phyloP scores from a whole-genome alignment of 2,888 invertebrate genomes.

The Psococerastis gibbosa region DNA sequence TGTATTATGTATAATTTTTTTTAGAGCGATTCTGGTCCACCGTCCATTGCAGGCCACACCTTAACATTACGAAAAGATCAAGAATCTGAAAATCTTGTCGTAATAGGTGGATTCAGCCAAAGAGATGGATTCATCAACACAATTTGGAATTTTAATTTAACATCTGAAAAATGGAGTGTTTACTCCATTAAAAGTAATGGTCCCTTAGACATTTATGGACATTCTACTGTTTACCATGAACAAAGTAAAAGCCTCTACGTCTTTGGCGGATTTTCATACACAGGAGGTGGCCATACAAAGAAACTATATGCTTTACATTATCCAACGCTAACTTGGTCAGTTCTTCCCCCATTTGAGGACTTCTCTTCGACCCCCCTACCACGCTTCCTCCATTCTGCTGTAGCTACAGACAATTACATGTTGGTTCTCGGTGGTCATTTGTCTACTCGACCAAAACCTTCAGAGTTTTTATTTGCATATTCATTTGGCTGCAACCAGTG shows the following conservation, averaged over 20 bases:
- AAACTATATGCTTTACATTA: slow-evolving; percentile 61
- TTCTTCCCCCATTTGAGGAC: slow-evolving; percentile 49
- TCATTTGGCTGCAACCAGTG: slow-evolving; percentile 79
- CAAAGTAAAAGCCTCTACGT: slow-evolving; percentile 69
- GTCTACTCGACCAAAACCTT: slow-evolving; percentile 46
- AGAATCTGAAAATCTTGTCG: slow-evolving; percentile 47
- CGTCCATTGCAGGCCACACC: slow-evolving; percentile 76
- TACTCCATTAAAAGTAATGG: neutral
- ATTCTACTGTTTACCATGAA: slow-evolving; percentile 70
- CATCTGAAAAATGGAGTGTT: slow-evolving; percentile 45
- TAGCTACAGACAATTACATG: slow-evolving; percentile 78
- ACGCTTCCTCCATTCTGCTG: slow-evolving; percentile 74
- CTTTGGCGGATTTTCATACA: slow-evolving; percentile 70
- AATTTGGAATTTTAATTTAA: slow-evolving; percentile 65
- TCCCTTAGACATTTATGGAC: slow-evolving; percentile 50
- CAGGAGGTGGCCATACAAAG: slow-evolving; percentile 49
- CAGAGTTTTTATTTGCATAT: slow-evolving; percentile 62
- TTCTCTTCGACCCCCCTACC: slow-evolving; percentile 26
- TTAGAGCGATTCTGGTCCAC: too few relatives aligned
- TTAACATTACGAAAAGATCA: slow-evolving; percentile 54
- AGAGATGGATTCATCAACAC: slow-evolving; percentile 51
- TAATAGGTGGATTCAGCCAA: slow-evolving; percentile 74
- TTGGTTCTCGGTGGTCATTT: slow-evolving; percentile 74
- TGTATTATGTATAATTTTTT: too few relatives aligned
- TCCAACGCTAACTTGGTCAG: slow-evolving; percentile 61